Base-by-base conservation (phyloP, 2,888 invertebrate species). In the Caradrina clavipalpis region DNA sequence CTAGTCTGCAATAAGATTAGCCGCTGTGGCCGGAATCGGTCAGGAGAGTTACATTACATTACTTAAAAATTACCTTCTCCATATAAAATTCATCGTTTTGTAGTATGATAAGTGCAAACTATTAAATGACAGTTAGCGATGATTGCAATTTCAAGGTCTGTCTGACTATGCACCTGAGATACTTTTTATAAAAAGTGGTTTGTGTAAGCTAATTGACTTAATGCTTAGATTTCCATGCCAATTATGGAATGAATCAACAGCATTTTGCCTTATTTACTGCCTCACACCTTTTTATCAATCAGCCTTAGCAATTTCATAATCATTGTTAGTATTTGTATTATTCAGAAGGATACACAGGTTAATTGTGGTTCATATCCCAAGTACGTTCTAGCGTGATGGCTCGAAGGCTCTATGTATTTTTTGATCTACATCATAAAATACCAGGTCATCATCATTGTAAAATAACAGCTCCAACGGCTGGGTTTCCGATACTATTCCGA, bases 91-190 rank as follows among this genome's bases (percentile, higher is more conserved):
- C 2, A 21, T 53, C 19, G 0, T 51, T 53, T 13, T 42, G 17
- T 65, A 2, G 13, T 17, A 42, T 17, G 8, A 7, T 1, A 17
- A 51, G 42, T 51, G 42, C 17, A 47, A 35, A 21, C 19, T 45
- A 31, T 26, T 42, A 11, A 39, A n/a, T 42, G 2, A 42, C 8
- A 47, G 8, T 47, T 58, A n/a, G 31, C 13, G 17, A 35, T 60
- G 19, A 51, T 51, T 65, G 31, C 26, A 60, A 60, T 61, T 45
- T n/a, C 60, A 65, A 66, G 61, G 65, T 51, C 26, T 39, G 21
- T 21, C 42, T 15, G 64, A n/a, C 0, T 17, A 17, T 56, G 3
- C 45, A 63, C 57, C 17, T 57, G 31, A 57, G 19, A 17, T 56
- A n/a, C 6, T 22, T 49, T n/a, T 8, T 35, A 49, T 49, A 64